Evolutionary conservation across 1,140 invertebrate species (phyloP).

Genomic region (Augochlora pura): DNA sequence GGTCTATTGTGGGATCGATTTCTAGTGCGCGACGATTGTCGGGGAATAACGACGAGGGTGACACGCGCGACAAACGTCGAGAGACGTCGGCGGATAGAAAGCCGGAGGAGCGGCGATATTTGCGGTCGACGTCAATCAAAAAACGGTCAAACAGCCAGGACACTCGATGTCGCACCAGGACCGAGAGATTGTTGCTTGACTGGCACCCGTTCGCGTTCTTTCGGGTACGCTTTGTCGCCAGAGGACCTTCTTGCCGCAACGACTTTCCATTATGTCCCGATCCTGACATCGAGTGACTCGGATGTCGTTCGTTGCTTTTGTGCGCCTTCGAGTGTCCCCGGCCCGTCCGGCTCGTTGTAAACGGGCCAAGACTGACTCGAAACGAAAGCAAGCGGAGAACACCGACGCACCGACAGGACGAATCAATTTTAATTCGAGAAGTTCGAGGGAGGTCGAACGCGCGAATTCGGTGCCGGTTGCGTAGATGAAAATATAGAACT

Average conservation of each 20-base stretch:
- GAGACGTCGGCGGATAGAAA: conserved; percentile 34
- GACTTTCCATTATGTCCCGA: conserved; percentile 53
- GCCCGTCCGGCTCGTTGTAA: too few relatives aligned
- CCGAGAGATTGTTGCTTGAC: conserved; percentile 60
- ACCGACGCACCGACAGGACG: too few relatives aligned
- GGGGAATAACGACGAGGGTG: conserved; percentile 55
- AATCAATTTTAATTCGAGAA: not conserved
- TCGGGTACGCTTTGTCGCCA: conserved; percentile 51
- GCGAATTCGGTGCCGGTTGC: conserved; percentile 9
- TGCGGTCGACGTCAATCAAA: conserved; percentile 53
- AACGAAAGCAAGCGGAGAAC: too few relatives aligned
- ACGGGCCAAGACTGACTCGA: too few relatives aligned
- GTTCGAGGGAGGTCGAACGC: not conserved
- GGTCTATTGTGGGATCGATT: conserved; percentile 54
- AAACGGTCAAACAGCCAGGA: conserved; percentile 58
- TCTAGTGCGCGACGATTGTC: conserved; percentile 45
- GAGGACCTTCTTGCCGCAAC: conserved; percentile 50
- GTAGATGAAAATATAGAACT: conserved; percentile 36
- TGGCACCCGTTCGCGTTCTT: conserved; percentile 54
- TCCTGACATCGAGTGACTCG: conserved; percentile 51
- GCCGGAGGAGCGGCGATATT: conserved; percentile 45
- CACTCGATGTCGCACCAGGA: conserved; percentile 63
- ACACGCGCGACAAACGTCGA: conserved; percentile 47
- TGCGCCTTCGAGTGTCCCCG: not conserved
- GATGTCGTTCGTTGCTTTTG: conserved; percentile 11